A percentile compares a stretch with the other conserved stretches of the same genome.
phyloP scores from a whole-genome alignment of 1,140 invertebrate species.

The Leptinotarsa defecta region DNA sequence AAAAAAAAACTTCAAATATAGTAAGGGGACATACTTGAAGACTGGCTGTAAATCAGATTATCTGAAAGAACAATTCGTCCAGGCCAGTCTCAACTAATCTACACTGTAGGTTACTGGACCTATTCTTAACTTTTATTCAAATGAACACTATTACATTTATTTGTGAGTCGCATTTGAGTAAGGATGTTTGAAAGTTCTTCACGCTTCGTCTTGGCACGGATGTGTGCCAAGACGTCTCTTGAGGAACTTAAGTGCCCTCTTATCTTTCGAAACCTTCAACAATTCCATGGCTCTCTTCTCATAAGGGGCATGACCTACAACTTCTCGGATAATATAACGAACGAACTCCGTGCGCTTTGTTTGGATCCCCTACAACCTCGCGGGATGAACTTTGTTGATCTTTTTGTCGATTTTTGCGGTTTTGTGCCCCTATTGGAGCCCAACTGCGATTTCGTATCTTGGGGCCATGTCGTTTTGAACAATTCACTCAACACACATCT shows the following conservation, averaged over 20 bases:
- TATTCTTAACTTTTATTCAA: background rate
- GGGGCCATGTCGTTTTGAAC: conserved; percentile 62
- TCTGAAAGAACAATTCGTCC: too few species aligned
- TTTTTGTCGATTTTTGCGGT: conserved; percentile 88
- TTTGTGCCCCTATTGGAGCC: conserved; percentile 92
- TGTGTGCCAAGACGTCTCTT: conserved; percentile 96
- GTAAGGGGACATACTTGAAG: too few species aligned
- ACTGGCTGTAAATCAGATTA: too few species aligned
- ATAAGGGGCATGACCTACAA: conserved; percentile 97
- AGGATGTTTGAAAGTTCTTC: conserved; percentile 94
- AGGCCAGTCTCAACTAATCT: too few species aligned
- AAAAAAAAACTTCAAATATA: too few species aligned
- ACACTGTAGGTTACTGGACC: too few species aligned
- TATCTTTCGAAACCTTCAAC: conserved; percentile 97
- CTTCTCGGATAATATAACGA: conserved; percentile 93
- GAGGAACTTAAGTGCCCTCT: conserved; percentile 97
- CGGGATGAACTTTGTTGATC: conserved; percentile 75
- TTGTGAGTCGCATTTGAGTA: conserved; percentile 84
- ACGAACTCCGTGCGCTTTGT: conserved; percentile 97
- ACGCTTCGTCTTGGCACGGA: conserved; percentile 97
- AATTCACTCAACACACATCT: background rate
- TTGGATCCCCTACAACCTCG: conserved; percentile 85
- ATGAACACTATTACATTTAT: conserved; percentile 44
- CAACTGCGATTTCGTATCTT: conserved; percentile 86
- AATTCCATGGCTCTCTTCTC: conserved; percentile 99